Base-by-base conservation (phyloP, 2,113 vertebrate genomes). In the Craseonycteris thonglongyai region DNA sequence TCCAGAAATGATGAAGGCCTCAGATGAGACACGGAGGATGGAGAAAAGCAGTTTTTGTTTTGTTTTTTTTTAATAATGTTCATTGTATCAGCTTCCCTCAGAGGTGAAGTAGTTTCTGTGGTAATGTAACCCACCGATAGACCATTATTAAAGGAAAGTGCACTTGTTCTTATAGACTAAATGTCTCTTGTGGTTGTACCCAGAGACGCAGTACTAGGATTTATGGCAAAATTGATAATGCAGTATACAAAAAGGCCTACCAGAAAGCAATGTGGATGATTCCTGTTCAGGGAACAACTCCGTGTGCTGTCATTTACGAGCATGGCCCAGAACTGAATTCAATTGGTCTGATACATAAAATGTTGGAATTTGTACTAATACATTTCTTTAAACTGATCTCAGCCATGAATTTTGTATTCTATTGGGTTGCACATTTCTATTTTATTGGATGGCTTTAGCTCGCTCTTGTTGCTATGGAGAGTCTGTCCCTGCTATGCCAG, bases 1-100 rank as follows among this genome's bases (percentile, higher is more conserved):
- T 75, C 83, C 90, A 61, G 87, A 66, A 72, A 71, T 92, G 95
- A 93, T 84, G 91, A 93, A 68, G 56, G 86, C 79, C 72, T 71
- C 2, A 40, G 61, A 79, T 2, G 56, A 82, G 45, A 68, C 35
- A 7, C 49, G 1, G 75, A 80, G 47, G 75, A 12, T 49, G 16
- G 68, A 87, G 69, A 65, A 71, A 94, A 89, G 75, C 90, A n/a
- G 33, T 71, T 76, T 94, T n/a, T n/a, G n/a, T n/a, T n/a, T n/a
- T n/a, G n/a, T n/a, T n/a, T n/a, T n/a, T n/a, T 94, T 40, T 74
- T 84, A 47, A 19, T 74, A 90, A 93, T 81, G 49, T 45, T 35
- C 33, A 4, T 56, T 59, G 84, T 89, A 81, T 91, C 92, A 59
- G 86, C 40, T 80, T 88, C 28, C 79, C 54, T 26, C 38, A 69